A percentile compares a stretch with the other conserved stretches of the same genome.
phyloP scores from a whole-genome alignment of 2,888 invertebrate species.

The Phyto melanocephala region DNA sequence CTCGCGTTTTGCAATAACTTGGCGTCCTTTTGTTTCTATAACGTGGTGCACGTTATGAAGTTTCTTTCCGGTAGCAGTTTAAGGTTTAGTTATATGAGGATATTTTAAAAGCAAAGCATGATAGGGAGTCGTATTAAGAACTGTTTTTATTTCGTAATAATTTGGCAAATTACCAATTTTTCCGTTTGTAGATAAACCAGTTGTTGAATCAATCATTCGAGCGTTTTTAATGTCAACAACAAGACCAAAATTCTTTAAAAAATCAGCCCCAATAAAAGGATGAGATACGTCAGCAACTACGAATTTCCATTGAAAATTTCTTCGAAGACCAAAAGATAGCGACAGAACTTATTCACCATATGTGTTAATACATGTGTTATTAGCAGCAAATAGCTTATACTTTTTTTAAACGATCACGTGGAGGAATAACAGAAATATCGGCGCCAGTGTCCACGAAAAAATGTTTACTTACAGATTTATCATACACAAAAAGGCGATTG shows the following conservation, averaged over 20 bases:
- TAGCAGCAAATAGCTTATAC: background rate
- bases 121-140: background rate
- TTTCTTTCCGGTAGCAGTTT: background rate
- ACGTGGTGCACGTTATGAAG: background rate
- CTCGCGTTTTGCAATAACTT: constrained; percentile 12
- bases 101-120: background rate
- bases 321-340: background rate
- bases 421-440: background rate
- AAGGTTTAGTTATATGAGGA: background rate
- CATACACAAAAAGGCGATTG: background rate
- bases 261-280: background rate
- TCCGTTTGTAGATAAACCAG: background rate
- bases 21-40: constrained; percentile 6
- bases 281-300: background rate
- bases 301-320: background rate
- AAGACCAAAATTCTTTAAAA: background rate
- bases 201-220: background rate
- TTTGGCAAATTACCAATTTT: background rate
- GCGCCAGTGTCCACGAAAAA: background rate
- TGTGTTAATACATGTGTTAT: background rate
- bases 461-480: background rate
- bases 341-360: background rate
- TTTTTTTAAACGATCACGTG: background rate
- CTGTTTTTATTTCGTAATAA: background rate
- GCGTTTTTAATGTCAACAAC: background rate